Base-by-base conservation (phyloP, 2,797 vertebrate species). In the Darevskia nairensis region DNA sequence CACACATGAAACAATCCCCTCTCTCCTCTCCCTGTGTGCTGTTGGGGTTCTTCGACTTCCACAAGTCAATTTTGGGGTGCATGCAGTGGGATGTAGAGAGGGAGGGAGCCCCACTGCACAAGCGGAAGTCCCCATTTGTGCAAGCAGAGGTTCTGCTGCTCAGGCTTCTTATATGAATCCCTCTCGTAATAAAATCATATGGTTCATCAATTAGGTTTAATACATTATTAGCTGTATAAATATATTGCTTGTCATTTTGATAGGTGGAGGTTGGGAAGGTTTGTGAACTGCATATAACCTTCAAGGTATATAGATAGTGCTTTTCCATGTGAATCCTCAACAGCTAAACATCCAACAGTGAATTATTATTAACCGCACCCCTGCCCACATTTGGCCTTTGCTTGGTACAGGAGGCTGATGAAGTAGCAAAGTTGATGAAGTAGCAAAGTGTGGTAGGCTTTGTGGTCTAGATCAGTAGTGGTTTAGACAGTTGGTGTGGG, bases 101-200 rank as follows among this genome's bases (percentile, higher is more conserved):
- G 50, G 50, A 41, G 39, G 50, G 13, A 15, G 50, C 50, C 50
- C 13, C 50, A 15, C 50, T 55, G 13, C 50, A 15, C 13, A 55
- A 55, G 50, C 4, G 3, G 50, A 55, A 55, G 50, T 50, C 50
- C 50, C 50, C 50, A 50, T 50, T 50, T 50, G 50, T 50, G 50
- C 50, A 50, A 50, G 13, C 50, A 50, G 50, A 50, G 4, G 11
- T 50, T 50, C 50, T 50, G 50, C 50, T 50, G 11, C 13, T 50
- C 13, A 15, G 50, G 11, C 50, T 50, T 50, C 50, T 13, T 50
- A 50, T 50, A 50, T 50, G 50, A 50, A 50, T 50, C 50, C 50
- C 50, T 50, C 50, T 50, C 87, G 32, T 82, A 78, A 93, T 79
- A 80, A 82, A 64, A 25, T 74, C 6, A 59, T 87, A 69, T 2